A percentile compares a stretch with the other conserved stretches of the same genome.
phyloP scores from a whole-genome alignment of 2,113 vertebrate species.

The Trematocara marginatum region DNA sequence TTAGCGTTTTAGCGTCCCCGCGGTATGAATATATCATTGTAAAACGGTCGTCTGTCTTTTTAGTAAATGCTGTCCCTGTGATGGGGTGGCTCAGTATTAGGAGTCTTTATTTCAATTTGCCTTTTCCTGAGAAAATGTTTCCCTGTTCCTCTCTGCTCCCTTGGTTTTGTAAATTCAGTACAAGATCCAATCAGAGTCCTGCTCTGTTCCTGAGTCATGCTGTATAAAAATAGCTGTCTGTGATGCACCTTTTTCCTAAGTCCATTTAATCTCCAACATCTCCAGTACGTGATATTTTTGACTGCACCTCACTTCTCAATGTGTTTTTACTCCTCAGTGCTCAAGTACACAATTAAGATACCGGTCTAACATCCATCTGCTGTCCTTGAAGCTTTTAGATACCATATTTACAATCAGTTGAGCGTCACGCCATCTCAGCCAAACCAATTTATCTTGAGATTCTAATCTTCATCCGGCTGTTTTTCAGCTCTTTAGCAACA shows the following conservation, averaged over 20 bases:
- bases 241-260: not conserved
- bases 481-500: not conserved
- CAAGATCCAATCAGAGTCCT: not conserved
- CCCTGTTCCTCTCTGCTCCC: not conserved
- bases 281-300: not conserved
- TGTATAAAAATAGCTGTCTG: not conserved
- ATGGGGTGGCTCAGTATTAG: not conserved
- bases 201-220: not conserved
- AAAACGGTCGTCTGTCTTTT: not conserved
- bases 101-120: not conserved
- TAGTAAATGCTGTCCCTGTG: not conserved
- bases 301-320: not conserved
- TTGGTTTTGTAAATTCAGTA: not conserved
- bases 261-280: not conserved
- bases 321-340: not conserved
- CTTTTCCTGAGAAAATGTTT: not conserved
- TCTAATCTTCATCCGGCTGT: not conserved
- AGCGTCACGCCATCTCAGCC: rapidly evolving
- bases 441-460: not conserved
- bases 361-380: not conserved
- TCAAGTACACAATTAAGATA: not conserved
- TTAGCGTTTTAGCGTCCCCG: rapidly evolving
- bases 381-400: not conserved
- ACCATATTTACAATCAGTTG: not conserved
- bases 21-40: not conserved